phyloP scores from a whole-genome alignment of 1,140 invertebrate genomes.

The Zaprionus davidi region DNA sequence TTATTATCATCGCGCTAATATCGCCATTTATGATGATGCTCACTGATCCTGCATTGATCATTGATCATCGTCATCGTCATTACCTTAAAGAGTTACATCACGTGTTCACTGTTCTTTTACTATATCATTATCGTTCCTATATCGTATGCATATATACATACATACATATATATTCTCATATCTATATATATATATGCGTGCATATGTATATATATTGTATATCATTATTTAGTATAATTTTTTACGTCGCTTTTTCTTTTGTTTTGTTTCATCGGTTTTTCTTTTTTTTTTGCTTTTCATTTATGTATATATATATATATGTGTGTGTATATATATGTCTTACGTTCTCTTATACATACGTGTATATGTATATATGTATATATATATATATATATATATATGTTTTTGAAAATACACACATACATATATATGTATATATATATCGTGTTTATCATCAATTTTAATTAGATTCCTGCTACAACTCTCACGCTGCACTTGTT shows the following conservation, averaged over 20 bases:
- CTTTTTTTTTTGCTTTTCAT: constrained; percentile 42
- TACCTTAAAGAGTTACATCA: constrained; percentile 82
- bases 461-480: constrained; percentile 77
- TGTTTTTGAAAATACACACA: constrained; percentile 48
- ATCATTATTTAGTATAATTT: constrained; percentile 63
- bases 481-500: constrained; percentile 63
- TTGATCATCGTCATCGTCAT: constrained; percentile 49
- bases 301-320: constrained; percentile 40
- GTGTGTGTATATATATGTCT: constrained; percentile 66
- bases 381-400: constrained; percentile 59
- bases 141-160: constrained; percentile 55
- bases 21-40: constrained; percentile 23
- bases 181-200: constrained; percentile 21
- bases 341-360: constrained; percentile 69
- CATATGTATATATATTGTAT: constrained; percentile 58
- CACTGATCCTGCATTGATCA: constrained; percentile 22
- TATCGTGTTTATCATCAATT: constrained; percentile 38
- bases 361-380: constrained; percentile 40
- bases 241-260: constrained; percentile 53
- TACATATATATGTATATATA: constrained; percentile 49
- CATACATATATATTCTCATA: constrained; percentile 47
- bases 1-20: constrained; percentile 72
- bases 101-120: constrained; percentile 81
- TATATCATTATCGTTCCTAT: constrained; percentile 66
- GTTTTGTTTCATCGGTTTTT: constrained; percentile 48